These are phyloP conservation scores for Rhynchonycteris naso DNA, from an alignment of 2,797 vertebrate genomes.

Conservation along the genomic window DNA sequence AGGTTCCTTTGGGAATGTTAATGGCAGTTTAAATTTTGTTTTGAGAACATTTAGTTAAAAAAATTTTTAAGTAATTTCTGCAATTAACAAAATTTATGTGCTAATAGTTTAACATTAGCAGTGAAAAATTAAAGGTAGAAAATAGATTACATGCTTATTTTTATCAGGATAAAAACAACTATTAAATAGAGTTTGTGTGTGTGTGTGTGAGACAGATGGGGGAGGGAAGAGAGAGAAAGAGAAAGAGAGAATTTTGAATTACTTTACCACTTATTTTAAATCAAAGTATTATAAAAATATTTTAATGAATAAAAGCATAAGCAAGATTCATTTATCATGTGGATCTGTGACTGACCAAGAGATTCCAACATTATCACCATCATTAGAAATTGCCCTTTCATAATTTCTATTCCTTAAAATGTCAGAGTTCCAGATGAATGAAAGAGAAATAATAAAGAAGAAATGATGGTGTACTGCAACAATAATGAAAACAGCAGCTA, in stretches of 20 bases:
- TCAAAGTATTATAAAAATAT: neutral
- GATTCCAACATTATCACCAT: neutral
- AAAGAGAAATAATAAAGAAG: neutral
- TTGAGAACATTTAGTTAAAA: constrained; percentile 45
- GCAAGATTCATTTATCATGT: neutral
- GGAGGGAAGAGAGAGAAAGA: constrained; percentile 11
- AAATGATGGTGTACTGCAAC: neutral
- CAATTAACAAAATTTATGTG: constrained; percentile 50
- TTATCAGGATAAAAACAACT: constrained; percentile 39
- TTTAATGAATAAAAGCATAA: neutral
- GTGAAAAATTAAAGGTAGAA: constrained; percentile 14
- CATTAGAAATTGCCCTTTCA: neutral
- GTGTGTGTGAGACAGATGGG: neutral
- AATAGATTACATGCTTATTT: neutral
- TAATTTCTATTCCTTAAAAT: neutral
- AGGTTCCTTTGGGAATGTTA: constrained; percentile 43
- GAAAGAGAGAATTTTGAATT: constrained; percentile 50
- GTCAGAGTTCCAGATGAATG: neutral
- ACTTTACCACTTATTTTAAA: neutral
- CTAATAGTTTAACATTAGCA: constrained; percentile 34
- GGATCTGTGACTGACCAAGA: neutral
- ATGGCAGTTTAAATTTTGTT: constrained; percentile 59
- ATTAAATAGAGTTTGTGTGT: constrained; percentile 36
- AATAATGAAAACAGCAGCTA: neutral
- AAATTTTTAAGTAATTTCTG: constrained; percentile 49